Percentiles rank a stretch among this genome's conserved stretches.
Conservation (phyloP, 2,797 vertebrate species). For the Sebastes cheni region DNA sequence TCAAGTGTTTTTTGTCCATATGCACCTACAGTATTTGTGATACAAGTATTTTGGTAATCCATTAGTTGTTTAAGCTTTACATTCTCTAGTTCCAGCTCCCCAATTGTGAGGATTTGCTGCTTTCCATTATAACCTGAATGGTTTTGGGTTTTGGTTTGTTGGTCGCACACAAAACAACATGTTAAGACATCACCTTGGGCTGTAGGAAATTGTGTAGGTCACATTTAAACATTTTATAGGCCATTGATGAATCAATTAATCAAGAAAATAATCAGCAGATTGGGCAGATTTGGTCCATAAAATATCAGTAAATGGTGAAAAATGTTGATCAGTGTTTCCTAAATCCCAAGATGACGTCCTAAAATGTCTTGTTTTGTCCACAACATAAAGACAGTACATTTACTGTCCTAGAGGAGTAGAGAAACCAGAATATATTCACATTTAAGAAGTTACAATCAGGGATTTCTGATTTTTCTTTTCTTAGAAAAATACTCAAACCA, state of each 20-base stretch:
- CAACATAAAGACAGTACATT: rapidly evolving
- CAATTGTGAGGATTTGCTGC: not conserved
- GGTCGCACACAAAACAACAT: no score
- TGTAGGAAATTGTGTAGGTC: not conserved
- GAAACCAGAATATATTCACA: no score
- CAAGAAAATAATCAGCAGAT: not conserved
- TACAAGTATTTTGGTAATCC: not conserved
- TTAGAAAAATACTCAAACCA: no score
- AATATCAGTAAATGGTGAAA: no score
- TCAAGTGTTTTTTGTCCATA: not conserved
- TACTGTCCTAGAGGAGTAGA: no score
- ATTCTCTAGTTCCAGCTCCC: no score
- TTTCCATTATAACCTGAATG: not conserved
- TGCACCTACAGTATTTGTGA: not conserved
- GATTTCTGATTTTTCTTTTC: no score
- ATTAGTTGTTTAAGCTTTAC: not conserved
- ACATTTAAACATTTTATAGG: not conserved
- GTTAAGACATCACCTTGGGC: not conserved
- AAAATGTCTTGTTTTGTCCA: no score
- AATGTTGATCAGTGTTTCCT: no score
- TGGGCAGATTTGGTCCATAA: no score
- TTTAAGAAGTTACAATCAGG: no score
- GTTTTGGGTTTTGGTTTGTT: not conserved
- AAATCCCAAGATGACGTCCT: no score
- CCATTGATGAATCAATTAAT: not conserved